Evolutionary conservation across 2,797 vertebrate species (phyloP).

Genomic region (Cryptoprocta ferox): DNA sequence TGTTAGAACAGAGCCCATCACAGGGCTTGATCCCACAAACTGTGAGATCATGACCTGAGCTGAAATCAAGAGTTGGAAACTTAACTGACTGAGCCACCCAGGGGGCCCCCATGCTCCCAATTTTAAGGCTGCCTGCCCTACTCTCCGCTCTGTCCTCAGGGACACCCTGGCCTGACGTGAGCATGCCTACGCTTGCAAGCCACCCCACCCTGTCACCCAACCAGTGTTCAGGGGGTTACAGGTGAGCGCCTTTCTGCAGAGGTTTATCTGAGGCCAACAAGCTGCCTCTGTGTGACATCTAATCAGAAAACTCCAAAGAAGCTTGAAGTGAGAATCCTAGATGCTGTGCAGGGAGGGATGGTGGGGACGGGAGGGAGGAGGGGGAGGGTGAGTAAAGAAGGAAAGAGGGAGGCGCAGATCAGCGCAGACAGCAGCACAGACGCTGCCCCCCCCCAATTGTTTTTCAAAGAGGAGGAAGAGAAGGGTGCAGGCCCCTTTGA

Average conservation of each 20-base stretch:
- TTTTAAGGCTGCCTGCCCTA: background rate
- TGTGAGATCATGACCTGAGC: too few species aligned
- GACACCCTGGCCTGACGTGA: background rate
- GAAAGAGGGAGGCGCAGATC: background rate
- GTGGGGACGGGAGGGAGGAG: background rate
- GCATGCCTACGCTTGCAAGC: fast-evolving
- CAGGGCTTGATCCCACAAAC: too few species aligned
- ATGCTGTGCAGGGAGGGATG: background rate
- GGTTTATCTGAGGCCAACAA: background rate
- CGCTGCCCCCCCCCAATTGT: too few species aligned
- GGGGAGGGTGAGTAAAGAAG: background rate
- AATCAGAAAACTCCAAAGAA: background rate
- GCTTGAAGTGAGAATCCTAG: background rate
- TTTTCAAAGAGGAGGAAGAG: background rate
- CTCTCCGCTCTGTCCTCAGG: background rate
- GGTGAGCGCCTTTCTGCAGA: background rate
- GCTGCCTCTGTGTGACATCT: background rate
- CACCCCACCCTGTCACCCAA: background rate
- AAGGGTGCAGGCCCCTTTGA: background rate
- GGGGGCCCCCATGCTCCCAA: too few species aligned
- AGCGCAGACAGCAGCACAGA: background rate
- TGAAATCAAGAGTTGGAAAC: too few species aligned
- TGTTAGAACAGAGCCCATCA: too few species aligned
- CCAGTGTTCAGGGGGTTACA: fast-evolving
- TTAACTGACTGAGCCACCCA: too few species aligned